Percentiles rank a stretch among this genome's conserved stretches.
Evolutionary conservation across 2,888 invertebrate genomes (phyloP).

Genomic region (Plebejus argus): DNA sequence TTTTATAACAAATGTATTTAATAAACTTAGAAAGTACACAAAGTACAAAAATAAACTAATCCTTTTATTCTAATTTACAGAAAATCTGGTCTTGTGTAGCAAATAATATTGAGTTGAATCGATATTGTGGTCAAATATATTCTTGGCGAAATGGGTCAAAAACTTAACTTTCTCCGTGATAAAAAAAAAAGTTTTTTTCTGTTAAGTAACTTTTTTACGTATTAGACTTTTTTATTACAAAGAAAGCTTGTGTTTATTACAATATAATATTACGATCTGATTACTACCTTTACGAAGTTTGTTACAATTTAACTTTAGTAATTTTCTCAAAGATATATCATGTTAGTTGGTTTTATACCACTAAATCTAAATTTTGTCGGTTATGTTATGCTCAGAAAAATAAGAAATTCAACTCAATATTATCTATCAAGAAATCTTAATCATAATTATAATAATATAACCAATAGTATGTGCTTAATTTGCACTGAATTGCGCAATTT

Average conservation of each 20-base stretch:
- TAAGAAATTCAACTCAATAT: neutral
- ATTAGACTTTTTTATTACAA: no score
- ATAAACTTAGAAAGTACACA: conserved; percentile 55
- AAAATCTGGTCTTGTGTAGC: conserved; percentile 33
- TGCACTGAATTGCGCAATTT: neutral
- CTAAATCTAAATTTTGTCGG: no score
- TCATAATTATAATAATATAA: neutral
- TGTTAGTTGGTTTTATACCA: no score
- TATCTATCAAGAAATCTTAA: neutral
- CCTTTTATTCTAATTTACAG: conserved; percentile 36
- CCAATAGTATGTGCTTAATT: neutral
- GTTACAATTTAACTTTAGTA: no score
- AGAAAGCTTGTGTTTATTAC: no score
- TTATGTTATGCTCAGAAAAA: neutral
- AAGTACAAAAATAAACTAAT: conserved; percentile 69
- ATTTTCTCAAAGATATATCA: neutral
- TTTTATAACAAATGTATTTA: conserved; percentile 42
- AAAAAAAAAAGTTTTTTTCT: neutral
- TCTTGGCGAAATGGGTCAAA: neutral
- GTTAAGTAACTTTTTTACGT: no score
- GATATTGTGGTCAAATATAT: neutral
- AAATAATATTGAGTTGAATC: conserved; percentile 14
- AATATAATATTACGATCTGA: no score
- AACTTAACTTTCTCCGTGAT: neutral
- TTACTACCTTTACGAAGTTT: no score